Conservation (phyloP, 2,888 invertebrate genomes). For the Balanococcus diminutus region DNA sequence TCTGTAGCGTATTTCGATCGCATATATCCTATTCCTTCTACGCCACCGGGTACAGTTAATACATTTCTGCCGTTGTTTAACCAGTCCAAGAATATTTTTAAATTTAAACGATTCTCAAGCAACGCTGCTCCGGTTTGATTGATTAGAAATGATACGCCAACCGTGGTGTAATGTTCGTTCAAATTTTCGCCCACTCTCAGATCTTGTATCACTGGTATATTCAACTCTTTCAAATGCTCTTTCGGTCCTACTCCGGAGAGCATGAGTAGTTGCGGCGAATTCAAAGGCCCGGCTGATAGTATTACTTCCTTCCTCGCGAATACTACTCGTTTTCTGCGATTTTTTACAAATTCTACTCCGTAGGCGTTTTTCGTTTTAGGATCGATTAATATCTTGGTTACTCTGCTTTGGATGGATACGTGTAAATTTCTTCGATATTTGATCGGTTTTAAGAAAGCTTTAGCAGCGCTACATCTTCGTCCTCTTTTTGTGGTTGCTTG, state of each 20-base stretch:
- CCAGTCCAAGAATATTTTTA: conserved; percentile 57
- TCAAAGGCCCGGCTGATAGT: conserved; percentile 76
- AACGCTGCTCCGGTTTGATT: conserved; percentile 61
- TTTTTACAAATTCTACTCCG: conserved; percentile 63
- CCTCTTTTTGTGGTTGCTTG: conserved; percentile 56
- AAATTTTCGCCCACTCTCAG: conserved; percentile 70
- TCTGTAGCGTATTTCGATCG: conserved; percentile 67
- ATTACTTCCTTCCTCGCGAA: conserved; percentile 68
- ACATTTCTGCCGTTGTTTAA: conserved; percentile 60
- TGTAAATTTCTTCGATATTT: conserved; percentile 60
- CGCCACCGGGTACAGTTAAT: conserved; percentile 66
- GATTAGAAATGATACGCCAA: conserved; percentile 66
- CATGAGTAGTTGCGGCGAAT: conserved; percentile 76
- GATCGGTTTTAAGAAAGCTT: conserved; percentile 66
- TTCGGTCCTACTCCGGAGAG: conserved; percentile 72
- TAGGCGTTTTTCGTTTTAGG: conserved; percentile 61
- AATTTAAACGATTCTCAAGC: conserved; percentile 54
- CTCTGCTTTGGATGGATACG: conserved; percentile 60
- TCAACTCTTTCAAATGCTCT: conserved; percentile 66
- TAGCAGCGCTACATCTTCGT: conserved; percentile 63
- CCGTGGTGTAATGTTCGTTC: conserved; percentile 72
- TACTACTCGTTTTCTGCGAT: conserved; percentile 60
- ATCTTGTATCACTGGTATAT: conserved; percentile 69
- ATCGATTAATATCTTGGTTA: conserved; percentile 60
- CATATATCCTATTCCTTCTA: conserved; percentile 68